Percentiles rank a stretch among this genome's conserved stretches.
Conservation (phyloP, 2,113 vertebrate species). For the Triplophysa dalaica region DNA sequence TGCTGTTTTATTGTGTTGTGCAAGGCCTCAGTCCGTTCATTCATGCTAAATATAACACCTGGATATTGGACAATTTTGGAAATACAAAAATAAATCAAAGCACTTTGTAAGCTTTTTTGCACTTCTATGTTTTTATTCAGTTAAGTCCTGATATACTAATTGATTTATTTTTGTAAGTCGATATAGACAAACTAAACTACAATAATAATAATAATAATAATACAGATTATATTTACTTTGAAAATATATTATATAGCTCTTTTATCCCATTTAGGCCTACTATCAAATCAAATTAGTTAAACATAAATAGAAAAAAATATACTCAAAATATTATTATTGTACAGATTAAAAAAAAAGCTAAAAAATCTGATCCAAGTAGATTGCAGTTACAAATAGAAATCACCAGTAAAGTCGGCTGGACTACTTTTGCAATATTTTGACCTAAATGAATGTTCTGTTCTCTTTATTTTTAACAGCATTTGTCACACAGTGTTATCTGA, state of each 20-base stretch:
- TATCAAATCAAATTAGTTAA: too few species aligned
- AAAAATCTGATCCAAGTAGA: not conserved
- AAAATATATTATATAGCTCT: too few species aligned
- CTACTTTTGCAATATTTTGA: constrained; percentile 10
- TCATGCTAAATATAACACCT: constrained; percentile 36
- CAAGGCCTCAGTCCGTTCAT: constrained; percentile 29
- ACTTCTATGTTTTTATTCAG: not conserved
- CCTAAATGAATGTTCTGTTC: not conserved
- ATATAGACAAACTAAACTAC: too few species aligned
- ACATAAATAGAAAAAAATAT: too few species aligned
- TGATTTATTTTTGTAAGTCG: not conserved
- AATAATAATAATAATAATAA: not conserved
- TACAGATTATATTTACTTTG: not conserved
- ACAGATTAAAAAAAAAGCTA: not conserved
- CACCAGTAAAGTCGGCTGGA: not conserved
- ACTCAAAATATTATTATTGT: too few species aligned
- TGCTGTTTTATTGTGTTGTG: constrained; percentile 51
- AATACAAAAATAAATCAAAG: too few species aligned
- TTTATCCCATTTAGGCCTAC: too few species aligned
- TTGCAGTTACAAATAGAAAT: not conserved
- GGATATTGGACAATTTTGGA: not conserved
- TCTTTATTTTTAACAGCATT: not conserved
- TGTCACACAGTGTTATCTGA: not conserved
- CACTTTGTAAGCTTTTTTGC: too few species aligned
- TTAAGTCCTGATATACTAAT: not conserved